A percentile compares a stretch with the other conserved stretches of the same genome.
These are phyloP conservation scores for Meta bourneti DNA, from an alignment of 2,888 invertebrate species.

Conservation along the genomic window DNA sequence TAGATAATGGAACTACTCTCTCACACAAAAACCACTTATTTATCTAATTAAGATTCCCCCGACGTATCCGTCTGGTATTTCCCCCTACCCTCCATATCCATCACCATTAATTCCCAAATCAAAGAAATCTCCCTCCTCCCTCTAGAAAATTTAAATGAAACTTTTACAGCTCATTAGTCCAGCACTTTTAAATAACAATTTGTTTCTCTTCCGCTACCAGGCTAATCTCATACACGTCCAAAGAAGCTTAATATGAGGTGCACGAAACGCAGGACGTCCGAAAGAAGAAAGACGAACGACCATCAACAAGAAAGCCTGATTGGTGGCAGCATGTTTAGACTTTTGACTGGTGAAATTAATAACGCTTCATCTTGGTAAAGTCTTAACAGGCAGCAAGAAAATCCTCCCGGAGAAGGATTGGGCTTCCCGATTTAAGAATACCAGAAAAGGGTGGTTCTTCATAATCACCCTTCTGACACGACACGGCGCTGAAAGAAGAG, in stretches of 20 bases:
- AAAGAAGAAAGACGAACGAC: neutral
- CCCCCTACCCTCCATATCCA: neutral
- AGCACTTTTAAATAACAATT: neutral
- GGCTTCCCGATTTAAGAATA: neutral
- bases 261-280: neutral
- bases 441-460: slow-evolving; percentile 33
- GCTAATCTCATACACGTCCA: neutral
- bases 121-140: neutral
- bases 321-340: neutral
- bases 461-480: slow-evolving; percentile 23
- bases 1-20: neutral
- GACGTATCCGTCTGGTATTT: neutral
- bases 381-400: slow-evolving; percentile 15
- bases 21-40: neutral
- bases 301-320: no score
- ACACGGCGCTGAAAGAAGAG: slow-evolving; percentile 11
- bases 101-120: neutral
- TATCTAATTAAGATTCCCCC: neutral
- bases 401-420: neutral
- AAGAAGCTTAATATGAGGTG: neutral
- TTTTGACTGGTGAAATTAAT: slow-evolving; percentile 57
- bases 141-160: neutral
- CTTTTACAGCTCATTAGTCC: neutral
- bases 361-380: neutral
- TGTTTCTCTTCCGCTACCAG: neutral